Evolutionary conservation across 2,888 invertebrate genomes (phyloP).

Genomic region (Anticlea derivata): DNA sequence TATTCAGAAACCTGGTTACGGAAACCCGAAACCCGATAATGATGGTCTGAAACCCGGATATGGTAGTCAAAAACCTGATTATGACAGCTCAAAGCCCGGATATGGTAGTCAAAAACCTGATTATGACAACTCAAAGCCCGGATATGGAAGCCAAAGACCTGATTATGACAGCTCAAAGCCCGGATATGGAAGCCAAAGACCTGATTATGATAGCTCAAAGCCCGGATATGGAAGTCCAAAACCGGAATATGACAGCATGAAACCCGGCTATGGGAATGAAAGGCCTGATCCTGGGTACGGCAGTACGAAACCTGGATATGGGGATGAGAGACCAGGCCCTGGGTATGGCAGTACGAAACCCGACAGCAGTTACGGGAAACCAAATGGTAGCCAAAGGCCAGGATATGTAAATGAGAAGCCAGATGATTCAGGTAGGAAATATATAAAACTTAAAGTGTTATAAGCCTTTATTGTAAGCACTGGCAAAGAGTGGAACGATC

Average conservation of each 20-base stretch:
- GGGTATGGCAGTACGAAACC: constrained; percentile 24
- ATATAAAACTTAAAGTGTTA: no score
- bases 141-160: constrained; percentile 23
- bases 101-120: constrained; percentile 20
- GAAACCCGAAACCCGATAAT: constrained; percentile 11
- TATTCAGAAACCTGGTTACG: constrained; percentile 23
- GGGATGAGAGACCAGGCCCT: constrained; percentile 18
- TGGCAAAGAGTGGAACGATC: no score
- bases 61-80: constrained; percentile 14
- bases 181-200: constrained; percentile 20
- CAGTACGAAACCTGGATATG: constrained; percentile 16
- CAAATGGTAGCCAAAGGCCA: constrained; percentile 17
- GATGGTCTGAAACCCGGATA: constrained; percentile 23
- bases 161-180: constrained; percentile 23
- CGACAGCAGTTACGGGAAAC: constrained; percentile 12
- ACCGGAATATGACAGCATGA: neutral
- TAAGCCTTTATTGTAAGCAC: no score
- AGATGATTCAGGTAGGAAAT: constrained; percentile 17
- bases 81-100: constrained; percentile 17
- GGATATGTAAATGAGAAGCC: constrained; percentile 23
- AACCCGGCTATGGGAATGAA: constrained; percentile 5
- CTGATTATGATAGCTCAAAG: constrained; percentile 15
- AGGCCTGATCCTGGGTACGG: constrained; percentile 1
- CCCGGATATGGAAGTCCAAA: constrained; percentile 7
- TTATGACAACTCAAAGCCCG: constrained; percentile 18